phyloP scores from a whole-genome alignment of 1,140 invertebrate species.

The Andrena cerasifolii region DNA sequence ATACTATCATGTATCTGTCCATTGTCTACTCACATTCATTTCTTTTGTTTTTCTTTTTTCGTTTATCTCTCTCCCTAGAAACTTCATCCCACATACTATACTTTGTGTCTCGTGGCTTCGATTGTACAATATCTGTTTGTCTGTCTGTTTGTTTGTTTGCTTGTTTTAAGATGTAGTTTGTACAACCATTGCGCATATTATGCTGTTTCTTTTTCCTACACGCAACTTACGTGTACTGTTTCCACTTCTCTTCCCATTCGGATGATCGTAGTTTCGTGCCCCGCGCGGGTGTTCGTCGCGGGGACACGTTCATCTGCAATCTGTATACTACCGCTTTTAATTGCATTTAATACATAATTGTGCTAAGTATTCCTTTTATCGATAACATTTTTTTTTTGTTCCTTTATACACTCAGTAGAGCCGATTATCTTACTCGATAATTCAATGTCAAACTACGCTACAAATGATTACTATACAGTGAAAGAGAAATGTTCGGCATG shows the following conservation, averaged over 20 bases:
- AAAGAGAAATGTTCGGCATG: slow-evolving; percentile 76
- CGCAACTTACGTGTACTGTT: slow-evolving; percentile 30
- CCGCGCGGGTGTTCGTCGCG: slow-evolving; percentile 17
- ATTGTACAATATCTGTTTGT: slow-evolving; percentile 45
- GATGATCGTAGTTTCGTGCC: slow-evolving; percentile 56
- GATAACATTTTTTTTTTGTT: slow-evolving; percentile 69
- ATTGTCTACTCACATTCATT: slow-evolving; percentile 57
- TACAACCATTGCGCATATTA: slow-evolving; percentile 51
- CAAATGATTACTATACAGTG: slow-evolving; percentile 80
- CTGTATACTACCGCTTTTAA: slow-evolving; percentile 63
- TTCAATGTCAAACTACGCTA: slow-evolving; percentile 78
- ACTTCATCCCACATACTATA: slow-evolving; percentile 51
- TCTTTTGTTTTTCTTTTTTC: slow-evolving; percentile 24
- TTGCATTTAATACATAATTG: slow-evolving; percentile 74
- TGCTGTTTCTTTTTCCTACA: slow-evolving; percentile 52
- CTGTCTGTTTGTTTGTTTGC: slow-evolving; percentile 5
- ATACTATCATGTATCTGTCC: slow-evolving; percentile 71
- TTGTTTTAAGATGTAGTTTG: slow-evolving; percentile 24
- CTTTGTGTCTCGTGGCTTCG: slow-evolving; percentile 44
- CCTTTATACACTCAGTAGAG: slow-evolving; percentile 77
- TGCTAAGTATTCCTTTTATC: slow-evolving; percentile 75
- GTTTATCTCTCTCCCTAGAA: slow-evolving; percentile 27
- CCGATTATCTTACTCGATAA: slow-evolving; percentile 77
- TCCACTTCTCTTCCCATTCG: slow-evolving; percentile 35
- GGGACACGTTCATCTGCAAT: slow-evolving; percentile 39